Conservation (phyloP, 2,113 vertebrate species). For the Malurus elegans region DNA sequence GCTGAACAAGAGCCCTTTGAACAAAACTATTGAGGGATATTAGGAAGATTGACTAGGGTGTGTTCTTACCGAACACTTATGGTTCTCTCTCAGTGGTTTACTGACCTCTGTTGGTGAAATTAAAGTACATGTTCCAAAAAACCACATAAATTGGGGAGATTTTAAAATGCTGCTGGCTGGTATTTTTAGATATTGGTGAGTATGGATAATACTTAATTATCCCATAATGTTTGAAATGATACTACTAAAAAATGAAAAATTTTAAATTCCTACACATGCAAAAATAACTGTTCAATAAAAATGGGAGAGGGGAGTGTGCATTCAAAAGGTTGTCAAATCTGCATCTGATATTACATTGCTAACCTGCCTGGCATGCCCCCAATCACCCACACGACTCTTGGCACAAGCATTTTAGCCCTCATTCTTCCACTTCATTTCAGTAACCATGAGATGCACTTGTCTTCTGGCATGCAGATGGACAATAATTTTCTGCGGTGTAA, state of each 20-base stretch:
- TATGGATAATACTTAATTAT: background rate
- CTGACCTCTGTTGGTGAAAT: slow-evolving; percentile 69
- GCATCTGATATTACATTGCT: background rate
- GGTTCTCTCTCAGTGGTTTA: slow-evolving; percentile 50
- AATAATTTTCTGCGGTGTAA: background rate
- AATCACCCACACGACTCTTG: background rate
- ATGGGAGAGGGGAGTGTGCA: background rate
- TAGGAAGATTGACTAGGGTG: background rate
- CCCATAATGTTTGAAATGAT: background rate
- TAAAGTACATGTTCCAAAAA: slow-evolving; percentile 2
- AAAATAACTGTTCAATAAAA: background rate
- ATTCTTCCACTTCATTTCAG: slow-evolving; percentile 6
- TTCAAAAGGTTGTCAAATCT: background rate
- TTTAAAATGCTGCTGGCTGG: background rate
- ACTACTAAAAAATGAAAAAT: background rate
- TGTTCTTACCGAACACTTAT: background rate
- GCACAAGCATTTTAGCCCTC: background rate
- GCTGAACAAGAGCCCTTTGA: background rate
- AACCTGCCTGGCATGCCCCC: background rate
- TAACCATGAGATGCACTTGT: background rate
- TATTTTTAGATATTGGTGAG: background rate
- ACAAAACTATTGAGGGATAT: background rate
- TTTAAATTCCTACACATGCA: background rate
- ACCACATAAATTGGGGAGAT: background rate
- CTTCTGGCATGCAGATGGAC: background rate